Evolutionary conservation across 64 coral and sea anemone genomes (phyloP).

Genomic region (Acropora tenuis): DNA sequence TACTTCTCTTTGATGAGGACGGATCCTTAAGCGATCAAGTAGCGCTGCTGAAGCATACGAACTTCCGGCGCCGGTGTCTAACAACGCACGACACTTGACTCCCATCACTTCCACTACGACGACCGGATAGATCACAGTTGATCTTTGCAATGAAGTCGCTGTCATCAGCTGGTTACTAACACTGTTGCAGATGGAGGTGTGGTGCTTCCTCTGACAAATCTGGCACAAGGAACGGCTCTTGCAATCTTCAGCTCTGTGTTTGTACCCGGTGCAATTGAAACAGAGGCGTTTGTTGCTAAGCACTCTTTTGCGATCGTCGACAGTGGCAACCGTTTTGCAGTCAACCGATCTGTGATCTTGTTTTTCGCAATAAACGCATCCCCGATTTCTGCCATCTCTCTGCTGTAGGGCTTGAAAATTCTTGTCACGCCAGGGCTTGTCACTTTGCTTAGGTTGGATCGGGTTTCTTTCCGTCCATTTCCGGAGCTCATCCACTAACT

Average conservation of each 20-base stretch:
- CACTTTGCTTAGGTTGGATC: not conserved
- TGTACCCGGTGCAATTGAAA: constrained; percentile 56
- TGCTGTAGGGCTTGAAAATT: constrained; percentile 28
- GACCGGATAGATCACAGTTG: constrained; percentile 5
- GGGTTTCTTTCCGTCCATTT: constrained; percentile 7
- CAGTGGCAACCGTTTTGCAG: constrained; percentile 13
- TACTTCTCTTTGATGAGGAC: not conserved
- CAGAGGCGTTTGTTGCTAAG: constrained; percentile 25
- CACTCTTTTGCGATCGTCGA: constrained; percentile 30
- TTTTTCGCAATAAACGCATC: constrained; percentile 45
- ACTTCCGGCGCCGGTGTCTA: constrained; percentile 35
- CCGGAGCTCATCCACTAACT: not conserved
- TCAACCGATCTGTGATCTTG: constrained; percentile 27
- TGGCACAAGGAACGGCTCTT: constrained; percentile 43
- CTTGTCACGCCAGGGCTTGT: constrained; percentile 1
- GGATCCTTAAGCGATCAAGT: constrained; percentile 29
- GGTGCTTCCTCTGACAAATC: constrained; percentile 38
- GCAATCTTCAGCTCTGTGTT: constrained; percentile 36
- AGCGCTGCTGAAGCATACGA: constrained; percentile 39
- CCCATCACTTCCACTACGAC: constrained; percentile 25
- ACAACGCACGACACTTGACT: constrained; percentile 30
- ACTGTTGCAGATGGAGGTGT: not conserved
- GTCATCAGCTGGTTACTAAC: constrained; percentile 10
- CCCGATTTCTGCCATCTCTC: not conserved
- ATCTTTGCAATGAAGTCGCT: not conserved